A percentile compares a stretch with the other conserved stretches of the same genome.
These are phyloP conservation scores for Epizoanthus rinbou DNA, from an alignment of 92 coral and sea anemone species.

Conservation along the genomic window DNA sequence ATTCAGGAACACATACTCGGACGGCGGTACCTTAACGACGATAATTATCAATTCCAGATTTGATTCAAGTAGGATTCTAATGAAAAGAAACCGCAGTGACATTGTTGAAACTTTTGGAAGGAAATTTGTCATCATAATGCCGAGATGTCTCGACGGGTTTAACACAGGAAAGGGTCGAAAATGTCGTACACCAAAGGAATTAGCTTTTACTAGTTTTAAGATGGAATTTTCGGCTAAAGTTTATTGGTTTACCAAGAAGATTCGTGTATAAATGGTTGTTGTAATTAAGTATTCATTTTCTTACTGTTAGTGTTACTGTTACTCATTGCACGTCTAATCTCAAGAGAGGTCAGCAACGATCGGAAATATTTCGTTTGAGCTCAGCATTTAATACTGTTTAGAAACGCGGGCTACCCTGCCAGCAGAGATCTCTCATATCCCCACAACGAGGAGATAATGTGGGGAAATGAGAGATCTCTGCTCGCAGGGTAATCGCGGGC, in stretches of 20 bases:
- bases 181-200: background rate
- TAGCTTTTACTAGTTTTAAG: no score
- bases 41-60: conserved; percentile 56
- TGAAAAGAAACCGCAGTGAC: conserved; percentile 55
- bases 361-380: conserved; percentile 39
- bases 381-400: conserved; percentile 34
- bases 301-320: no score
- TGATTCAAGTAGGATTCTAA: conserved; percentile 34
- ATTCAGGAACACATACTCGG: conserved; percentile 4
- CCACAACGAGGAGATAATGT: no score
- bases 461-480: no score
- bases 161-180: conserved; percentile 38
- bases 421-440: no score
- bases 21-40: conserved; percentile 35
- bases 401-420: no score
- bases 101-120: conserved; percentile 28
- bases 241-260: background rate
- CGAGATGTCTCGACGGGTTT: conserved; percentile 13
- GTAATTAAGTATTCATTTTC: background rate
- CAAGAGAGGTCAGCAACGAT: background rate
- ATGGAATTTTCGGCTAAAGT: no score
- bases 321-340: background rate
- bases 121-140: conserved; percentile 40
- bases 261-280: conserved; percentile 8
- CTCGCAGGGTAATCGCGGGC: no score